Conservation (phyloP, 2,113 vertebrate species). For the Sceloporus undulatus region DNA sequence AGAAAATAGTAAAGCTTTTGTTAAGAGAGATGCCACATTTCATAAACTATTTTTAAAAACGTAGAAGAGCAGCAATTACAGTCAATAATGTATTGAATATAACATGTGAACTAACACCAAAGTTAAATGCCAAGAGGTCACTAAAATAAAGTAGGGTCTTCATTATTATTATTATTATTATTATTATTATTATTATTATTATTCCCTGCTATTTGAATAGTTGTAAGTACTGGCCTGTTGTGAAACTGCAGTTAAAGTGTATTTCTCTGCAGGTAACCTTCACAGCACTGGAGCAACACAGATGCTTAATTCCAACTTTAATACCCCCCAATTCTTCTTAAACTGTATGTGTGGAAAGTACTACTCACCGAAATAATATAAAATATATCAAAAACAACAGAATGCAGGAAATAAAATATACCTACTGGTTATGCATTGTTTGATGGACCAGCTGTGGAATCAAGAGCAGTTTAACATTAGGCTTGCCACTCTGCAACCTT, state of each 20-base stretch:
- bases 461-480: not conserved
- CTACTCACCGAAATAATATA: slow-evolving; percentile 11
- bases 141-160: slow-evolving; percentile 25
- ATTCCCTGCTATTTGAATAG: slow-evolving; percentile 11
- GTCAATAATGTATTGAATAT: slow-evolving; percentile 26
- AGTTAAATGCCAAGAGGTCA: slow-evolving; percentile 30
- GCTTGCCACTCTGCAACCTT: not conserved
- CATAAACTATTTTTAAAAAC: slow-evolving; percentile 33
- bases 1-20: slow-evolving; percentile 9
- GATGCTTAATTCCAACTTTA: slow-evolving; percentile 12
- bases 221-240: slow-evolving; percentile 31
- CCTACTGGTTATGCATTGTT: not conserved
- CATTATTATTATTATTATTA: not conserved
- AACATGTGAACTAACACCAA: slow-evolving; percentile 18
- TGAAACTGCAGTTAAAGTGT: slow-evolving; percentile 21
- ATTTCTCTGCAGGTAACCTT: slow-evolving; percentile 34
- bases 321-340: slow-evolving; percentile 16
- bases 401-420: slow-evolving; percentile 3
- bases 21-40: slow-evolving; percentile 8
- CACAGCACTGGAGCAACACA: slow-evolving; percentile 17
- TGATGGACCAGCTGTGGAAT: slow-evolving; percentile 3
- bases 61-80: slow-evolving; percentile 34
- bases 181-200: not conserved
- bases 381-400: not conserved
- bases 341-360: slow-evolving; percentile 2